Evolutionary conservation across 37 sponge, comb jelly and placozoan genomes (phyloP).

Genomic region (Diacarnus erythraeanus): DNA sequence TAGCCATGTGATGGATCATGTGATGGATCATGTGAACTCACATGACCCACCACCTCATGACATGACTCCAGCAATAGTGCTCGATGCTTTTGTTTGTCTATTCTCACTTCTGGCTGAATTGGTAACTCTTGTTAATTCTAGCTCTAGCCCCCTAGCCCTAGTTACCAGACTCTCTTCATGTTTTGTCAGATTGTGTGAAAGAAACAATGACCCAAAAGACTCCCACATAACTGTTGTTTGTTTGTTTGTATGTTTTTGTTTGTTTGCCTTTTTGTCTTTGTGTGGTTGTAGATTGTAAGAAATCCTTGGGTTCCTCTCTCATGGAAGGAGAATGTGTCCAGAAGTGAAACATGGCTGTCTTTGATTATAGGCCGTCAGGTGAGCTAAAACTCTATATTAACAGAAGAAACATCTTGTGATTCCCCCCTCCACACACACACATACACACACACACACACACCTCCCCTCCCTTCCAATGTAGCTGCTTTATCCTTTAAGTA

Average conservation of each 20-base stretch:
- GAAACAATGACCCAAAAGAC: too few species aligned
- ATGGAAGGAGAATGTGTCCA: not conserved
- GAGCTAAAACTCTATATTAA: not conserved
- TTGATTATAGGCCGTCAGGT: conserved; percentile 12
- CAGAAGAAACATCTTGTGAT: not conserved
- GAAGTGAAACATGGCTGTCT: conserved; percentile 1
- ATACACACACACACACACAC: not conserved
- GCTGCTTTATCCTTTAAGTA: conserved; percentile 18
- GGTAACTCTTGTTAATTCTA: too few species aligned
- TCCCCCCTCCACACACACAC: too few species aligned
- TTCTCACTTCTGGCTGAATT: too few species aligned
- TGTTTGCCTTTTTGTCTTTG: not conserved
- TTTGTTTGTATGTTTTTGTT: not conserved
- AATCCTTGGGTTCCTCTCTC: not conserved
- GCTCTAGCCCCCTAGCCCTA: too few species aligned
- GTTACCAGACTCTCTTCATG: too few species aligned
- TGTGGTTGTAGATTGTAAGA: not conserved
- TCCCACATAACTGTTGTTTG: not conserved
- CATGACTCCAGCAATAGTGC: too few species aligned
- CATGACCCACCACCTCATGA: too few species aligned
- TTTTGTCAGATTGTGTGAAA: too few species aligned
- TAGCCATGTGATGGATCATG: too few species aligned
- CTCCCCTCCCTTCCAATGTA: not conserved
- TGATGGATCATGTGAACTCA: too few species aligned
- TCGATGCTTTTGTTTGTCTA: too few species aligned